phyloP scores from a whole-genome alignment of 2,113 vertebrate species.

The Coracopsis vasa region DNA sequence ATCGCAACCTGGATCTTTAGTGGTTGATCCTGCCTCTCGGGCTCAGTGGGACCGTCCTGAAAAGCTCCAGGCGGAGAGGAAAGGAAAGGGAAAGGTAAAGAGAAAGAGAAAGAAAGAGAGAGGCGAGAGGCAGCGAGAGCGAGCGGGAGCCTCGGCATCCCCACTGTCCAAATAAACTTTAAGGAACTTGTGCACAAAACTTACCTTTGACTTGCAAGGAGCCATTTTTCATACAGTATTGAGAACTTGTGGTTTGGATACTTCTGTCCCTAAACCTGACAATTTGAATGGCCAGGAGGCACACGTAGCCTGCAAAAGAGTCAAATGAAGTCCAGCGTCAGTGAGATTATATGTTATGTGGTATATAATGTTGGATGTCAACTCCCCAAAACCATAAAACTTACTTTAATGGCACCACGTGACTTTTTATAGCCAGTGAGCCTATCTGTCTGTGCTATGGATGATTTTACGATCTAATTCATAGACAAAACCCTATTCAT shows the following conservation, averaged over 20 bases:
- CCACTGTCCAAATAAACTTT: constrained; percentile 74
- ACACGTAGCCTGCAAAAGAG: constrained; percentile 93
- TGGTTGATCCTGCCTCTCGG: constrained; percentile 28
- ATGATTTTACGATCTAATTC: constrained; percentile 99
- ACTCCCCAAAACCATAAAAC: constrained; percentile 99
- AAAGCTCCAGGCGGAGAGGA: constrained; percentile 11
- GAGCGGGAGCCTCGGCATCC: constrained; percentile 41
- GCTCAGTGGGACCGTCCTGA: constrained; percentile 43
- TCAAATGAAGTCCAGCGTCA: constrained; percentile 96
- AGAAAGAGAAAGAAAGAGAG: constrained; percentile 16
- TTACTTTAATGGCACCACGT: constrained; percentile 99
- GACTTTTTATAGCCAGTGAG: constrained; percentile 99
- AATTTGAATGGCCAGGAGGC: constrained; percentile 88
- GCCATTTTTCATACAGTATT: constrained; percentile 81
- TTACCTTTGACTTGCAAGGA: constrained; percentile 86
- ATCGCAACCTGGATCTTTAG: constrained; percentile 33
- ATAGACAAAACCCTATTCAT: constrained; percentile 99
- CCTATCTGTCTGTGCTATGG: constrained; percentile 98
- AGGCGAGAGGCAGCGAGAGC: background rate
- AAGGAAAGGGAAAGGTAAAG: background rate
- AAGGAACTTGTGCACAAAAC: constrained; percentile 78
- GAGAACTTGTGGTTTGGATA: constrained; percentile 80
- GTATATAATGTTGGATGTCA: constrained; percentile 98
- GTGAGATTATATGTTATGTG: constrained; percentile 99
- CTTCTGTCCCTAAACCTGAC: constrained; percentile 83